Evolutionary conservation across 2,113 vertebrate species (phyloP).

Genomic region (Taxidea taxus): DNA sequence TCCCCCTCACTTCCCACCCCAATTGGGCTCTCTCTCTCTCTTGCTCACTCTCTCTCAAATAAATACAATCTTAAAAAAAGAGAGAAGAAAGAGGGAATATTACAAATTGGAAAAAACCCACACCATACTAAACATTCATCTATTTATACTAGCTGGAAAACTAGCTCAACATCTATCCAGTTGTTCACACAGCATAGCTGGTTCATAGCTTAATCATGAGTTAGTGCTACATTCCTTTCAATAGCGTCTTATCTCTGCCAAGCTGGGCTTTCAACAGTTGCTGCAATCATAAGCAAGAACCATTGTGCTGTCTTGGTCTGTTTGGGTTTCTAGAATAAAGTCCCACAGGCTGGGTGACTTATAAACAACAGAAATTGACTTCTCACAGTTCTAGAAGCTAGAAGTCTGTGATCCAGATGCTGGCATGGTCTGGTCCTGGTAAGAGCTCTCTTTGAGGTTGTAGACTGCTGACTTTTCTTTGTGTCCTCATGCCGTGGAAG

Average conservation of each 20-base stretch:
- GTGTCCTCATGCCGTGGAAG: neutral
- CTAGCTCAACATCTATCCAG: neutral
- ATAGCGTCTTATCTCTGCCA: neutral
- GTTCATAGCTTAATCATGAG: neutral
- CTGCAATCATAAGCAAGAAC: neutral
- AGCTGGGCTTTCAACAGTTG: neutral
- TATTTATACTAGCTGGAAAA: neutral
- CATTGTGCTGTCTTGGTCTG: neutral
- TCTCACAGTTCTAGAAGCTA: neutral
- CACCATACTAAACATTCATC: neutral
- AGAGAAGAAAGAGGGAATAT: neutral
- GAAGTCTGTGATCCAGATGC: neutral
- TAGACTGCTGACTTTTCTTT: neutral
- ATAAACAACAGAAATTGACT: neutral
- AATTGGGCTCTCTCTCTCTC: neutral
- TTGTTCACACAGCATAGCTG: fast-evolving
- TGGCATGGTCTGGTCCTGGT: neutral
- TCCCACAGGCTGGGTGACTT: neutral
- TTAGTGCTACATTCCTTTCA: neutral
- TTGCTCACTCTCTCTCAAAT: neutral
- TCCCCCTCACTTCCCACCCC: neutral
- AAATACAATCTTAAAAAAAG: neutral
- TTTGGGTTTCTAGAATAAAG: neutral
- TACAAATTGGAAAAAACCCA: neutral
- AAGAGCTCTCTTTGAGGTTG: neutral